A percentile compares a stretch with the other conserved stretches of the same genome.
These are phyloP conservation scores for Pangasius mekongensis DNA, from an alignment of 2,797 vertebrate species.

Conservation along the genomic window DNA sequence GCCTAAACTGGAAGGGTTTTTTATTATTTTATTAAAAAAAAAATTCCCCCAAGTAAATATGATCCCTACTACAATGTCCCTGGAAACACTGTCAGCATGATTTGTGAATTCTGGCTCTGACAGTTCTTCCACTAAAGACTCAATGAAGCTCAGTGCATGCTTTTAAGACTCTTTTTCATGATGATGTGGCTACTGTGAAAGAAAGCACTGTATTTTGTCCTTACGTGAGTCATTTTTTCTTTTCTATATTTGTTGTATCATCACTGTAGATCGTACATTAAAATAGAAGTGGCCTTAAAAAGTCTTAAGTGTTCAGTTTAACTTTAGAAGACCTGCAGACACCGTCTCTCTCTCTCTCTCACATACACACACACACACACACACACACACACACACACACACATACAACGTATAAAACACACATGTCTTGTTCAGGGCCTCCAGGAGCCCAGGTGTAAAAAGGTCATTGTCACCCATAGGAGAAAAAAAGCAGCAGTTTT, in stretches of 20 bases:
- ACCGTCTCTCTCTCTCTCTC: neutral
- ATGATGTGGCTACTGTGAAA: neutral
- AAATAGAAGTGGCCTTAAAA: neutral
- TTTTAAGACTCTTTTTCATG: neutral
- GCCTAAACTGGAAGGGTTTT: neutral
- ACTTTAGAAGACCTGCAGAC: neutral
- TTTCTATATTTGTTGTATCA: neutral
- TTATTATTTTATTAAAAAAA: too few species aligned
- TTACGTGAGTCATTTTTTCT: neutral
- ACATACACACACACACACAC: neutral
- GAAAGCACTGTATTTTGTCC: neutral
- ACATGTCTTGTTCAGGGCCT: neutral
- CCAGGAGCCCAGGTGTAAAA: constrained; percentile 34
- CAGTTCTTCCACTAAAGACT: neutral
- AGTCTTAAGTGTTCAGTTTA: neutral
- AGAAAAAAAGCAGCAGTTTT: constrained; percentile 13
- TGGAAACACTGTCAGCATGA: neutral
- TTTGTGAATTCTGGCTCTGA: neutral
- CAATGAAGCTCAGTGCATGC: neutral
- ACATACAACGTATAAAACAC: neutral
- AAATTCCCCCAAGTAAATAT: neutral
- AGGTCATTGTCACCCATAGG: constrained; percentile 16
- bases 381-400: neutral
- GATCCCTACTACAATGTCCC: neutral
- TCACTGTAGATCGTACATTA: neutral